Evolutionary conservation across 2,797 vertebrate species (phyloP).

Genomic region (Crocodylus rhombifer): DNA sequence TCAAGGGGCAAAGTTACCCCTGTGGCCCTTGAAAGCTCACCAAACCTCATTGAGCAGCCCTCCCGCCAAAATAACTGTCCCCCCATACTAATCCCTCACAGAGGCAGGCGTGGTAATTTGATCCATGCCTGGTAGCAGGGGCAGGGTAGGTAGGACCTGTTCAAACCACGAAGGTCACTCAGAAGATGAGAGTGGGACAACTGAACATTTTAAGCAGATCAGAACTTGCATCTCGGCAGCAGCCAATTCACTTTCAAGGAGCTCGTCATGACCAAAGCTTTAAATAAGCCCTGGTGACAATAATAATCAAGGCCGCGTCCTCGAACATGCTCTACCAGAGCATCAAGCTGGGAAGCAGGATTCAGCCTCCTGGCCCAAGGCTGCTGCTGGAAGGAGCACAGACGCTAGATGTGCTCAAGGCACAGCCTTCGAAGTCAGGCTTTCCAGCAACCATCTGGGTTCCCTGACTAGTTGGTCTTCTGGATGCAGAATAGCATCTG

Average conservation of each 20-base stretch:
- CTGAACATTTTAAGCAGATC: too few species aligned
- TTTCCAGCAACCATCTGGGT: background rate
- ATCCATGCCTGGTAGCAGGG: too few species aligned
- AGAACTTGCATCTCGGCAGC: background rate
- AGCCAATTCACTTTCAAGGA: background rate
- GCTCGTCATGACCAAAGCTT: background rate
- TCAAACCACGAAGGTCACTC: background rate
- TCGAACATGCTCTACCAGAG: background rate
- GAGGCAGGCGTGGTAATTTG: too few species aligned
- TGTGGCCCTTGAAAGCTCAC: too few species aligned
- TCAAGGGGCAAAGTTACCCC: too few species aligned
- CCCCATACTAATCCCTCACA: too few species aligned
- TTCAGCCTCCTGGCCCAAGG: background rate
- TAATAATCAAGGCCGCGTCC: too few species aligned
- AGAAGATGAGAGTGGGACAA: background rate
- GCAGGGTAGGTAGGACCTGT: too few species aligned
- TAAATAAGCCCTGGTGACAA: background rate
- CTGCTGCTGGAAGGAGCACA: background rate
- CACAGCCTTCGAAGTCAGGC: background rate
- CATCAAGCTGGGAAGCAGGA: background rate
- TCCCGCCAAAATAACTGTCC: too few species aligned
- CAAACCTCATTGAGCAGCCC: too few species aligned
- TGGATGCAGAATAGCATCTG: background rate
- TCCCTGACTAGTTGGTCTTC: background rate
- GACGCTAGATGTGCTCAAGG: background rate